Base-by-base conservation (phyloP, 1,140 invertebrate genomes). In the Saxidomus purpurata region DNA sequence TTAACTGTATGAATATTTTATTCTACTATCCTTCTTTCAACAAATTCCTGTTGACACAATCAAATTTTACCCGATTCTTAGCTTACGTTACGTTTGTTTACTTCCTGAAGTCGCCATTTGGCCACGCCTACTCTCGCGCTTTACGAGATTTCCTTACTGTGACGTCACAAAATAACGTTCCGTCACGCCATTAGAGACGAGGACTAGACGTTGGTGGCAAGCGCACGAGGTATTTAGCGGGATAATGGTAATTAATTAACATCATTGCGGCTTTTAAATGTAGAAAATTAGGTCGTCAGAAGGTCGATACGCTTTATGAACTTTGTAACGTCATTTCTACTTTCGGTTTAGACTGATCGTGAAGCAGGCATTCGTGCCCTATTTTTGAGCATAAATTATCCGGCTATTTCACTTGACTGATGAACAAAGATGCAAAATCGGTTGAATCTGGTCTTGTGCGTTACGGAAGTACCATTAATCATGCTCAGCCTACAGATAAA, bases 131-230 rank as follows among this genome's bases (percentile, higher is more conserved):
- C n/a, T 88, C 86, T 88, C 86, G 86, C 86, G 40, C 31, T 40
- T 1, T 15, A 28, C 86, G 86, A 88, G 86, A 88, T 47, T 69
- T 81, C 28, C 76, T 40, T 67, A 59, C 38, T 34, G 38, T 88
- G 86, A 88, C 86, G 77, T 88, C 86, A 88, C 31, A 40, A n/a
- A 81, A 74, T 88, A 67, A 88, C 86, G 86, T 88, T 80, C 86
- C 86, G 86, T 88, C 55, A 88, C 86, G 86, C 86, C 86, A 80
- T 80, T 88, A 61, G 86, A 88, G 36, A 88, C 84, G 49, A 71
- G 61, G 86, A 22, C n/a, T 59, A 49, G 76, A 79, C 76, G 76
- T 79, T 52, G 25, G 4, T 79, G 76, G 47, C 17, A 59, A 31
- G 55, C 76, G 76, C 76, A 34, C 76, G 76, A 79, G 76, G 76